Base-by-base conservation (phyloP, 2,113 vertebrate genomes). In the Poecilia latipinna region DNA sequence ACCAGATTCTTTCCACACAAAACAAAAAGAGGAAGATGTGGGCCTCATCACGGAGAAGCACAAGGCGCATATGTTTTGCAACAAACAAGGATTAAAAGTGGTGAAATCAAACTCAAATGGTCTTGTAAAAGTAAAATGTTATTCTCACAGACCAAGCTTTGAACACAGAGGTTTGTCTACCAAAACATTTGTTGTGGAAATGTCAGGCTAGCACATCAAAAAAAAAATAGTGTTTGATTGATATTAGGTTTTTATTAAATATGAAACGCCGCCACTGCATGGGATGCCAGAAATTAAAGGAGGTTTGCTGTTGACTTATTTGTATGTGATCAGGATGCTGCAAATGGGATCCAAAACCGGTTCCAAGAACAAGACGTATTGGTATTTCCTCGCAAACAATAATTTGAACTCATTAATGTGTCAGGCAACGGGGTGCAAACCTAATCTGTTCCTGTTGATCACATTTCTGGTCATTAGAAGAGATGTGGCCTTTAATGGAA, bases 1-100 rank as follows among this genome's bases (percentile, higher is more conserved):
- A 57, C 65, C 42, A 70, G 65, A 91, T 90, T 90, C 82, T 89
- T 92, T 93, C 88, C 82, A 72, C 4, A 3, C 72, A 61, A 19
- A 77, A 48, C 70, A 88, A 88, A 92, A 81, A 61, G 37, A 65
- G 64, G 51, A 78, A 68, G 65, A 71, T 44, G 66, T 67, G 69
- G 2, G 15, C 12, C 33, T 61, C 24, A 74, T 65, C 2, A 19
- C 8, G 4, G 15, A 19, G 2, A 44, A 65, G 19, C 32, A 51
- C 39, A 29, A 22, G 28, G 67, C 32, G 2, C 0, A 6, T 42
- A 26, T 61, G 64, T 66, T 77, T 74, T 75, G 54, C 37, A 68
- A 26, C 11, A 51, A 51, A 4, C 37, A 48, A 28, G 12, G 8
- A 17, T 28, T 32, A 32, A 28, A 8, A 72, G 24, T 74, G 66